Base-by-base conservation (phyloP, 2,113 vertebrate genomes). In the Lynx canadensis region DNA sequence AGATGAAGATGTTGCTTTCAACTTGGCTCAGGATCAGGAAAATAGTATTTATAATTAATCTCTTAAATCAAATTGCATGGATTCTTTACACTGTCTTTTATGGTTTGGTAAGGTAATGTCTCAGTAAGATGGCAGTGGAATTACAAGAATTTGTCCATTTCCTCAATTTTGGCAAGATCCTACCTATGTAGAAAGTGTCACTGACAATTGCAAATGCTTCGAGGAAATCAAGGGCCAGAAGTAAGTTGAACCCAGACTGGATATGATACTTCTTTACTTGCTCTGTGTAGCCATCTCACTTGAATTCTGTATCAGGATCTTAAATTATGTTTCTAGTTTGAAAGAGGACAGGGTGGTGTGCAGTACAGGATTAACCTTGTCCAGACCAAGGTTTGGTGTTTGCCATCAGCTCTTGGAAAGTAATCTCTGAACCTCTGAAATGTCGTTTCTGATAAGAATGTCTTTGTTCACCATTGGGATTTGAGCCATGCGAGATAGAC, bases 21-120 rank as follows among this genome's bases (percentile, higher is more conserved):
- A 55, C 71, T 45, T 94, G 14, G 7, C 8, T 88, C 71, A 88
- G 71, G 27, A 68, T 93, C n/a, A 85, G 36, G 38, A 87, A 94
- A 87, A 86, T 52, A 73, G 84, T 90, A 68, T 80, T 87, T 81
- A 84, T 73, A 90, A 91, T 52, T 71, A 85, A 57, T 50, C 12
- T 25, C 27, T 57, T 55, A 76, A 93, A 71, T 38, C 89, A 86
- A 74, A 92, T 41, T 80, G 1, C 15, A 65, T 57, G 81, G 48
- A 80, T 87, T 81, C 27, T 52, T 52, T 6, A 63, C 12, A 4
- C 5, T 88, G 5, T 33, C 9, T 88, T 90, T 87, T 91, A 41
- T 36, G 36, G 3, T 80, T 1, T 15, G 1, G 16, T 60, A 4
- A 95, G 14, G 27, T 86, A 31, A 86, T 65, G 14, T 16, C 63